phyloP scores from a whole-genome alignment of 2,888 invertebrate genomes.

The Acrobasis consociella region DNA sequence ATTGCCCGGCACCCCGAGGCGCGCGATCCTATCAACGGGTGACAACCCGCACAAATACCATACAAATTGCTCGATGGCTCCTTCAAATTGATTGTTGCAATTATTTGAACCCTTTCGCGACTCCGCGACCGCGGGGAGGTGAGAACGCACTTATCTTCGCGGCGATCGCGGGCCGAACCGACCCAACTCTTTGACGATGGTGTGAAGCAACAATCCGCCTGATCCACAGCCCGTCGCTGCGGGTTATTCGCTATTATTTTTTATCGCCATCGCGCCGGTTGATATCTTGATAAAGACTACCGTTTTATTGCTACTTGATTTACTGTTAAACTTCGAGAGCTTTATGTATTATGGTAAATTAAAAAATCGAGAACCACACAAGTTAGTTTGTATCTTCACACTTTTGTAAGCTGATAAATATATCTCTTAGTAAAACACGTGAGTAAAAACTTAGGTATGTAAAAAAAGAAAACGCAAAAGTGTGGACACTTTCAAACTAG shows the following conservation, averaged over 20 bases:
- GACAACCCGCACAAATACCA: slow-evolving; percentile 82
- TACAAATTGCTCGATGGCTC: slow-evolving; percentile 81
- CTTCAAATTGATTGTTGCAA: slow-evolving; percentile 81
- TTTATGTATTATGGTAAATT: neutral
- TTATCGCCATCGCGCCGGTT: slow-evolving; percentile 64
- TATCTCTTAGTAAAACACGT: too few species aligned
- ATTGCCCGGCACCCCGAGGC: slow-evolving; percentile 67
- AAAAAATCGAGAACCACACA: neutral
- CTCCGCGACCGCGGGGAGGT: slow-evolving; percentile 73
- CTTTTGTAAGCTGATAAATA: too few species aligned
- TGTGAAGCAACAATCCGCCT: slow-evolving; percentile 67
- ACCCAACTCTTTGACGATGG: slow-evolving; percentile 75
- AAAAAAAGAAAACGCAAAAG: too few species aligned
- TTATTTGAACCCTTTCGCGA: slow-evolving; percentile 80
- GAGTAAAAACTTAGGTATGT: too few species aligned
- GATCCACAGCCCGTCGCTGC: slow-evolving; percentile 55
- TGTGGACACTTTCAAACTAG: too few species aligned
- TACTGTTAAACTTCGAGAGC: slow-evolving; percentile 44
- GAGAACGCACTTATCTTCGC: slow-evolving; percentile 77
- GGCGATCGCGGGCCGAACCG: slow-evolving; percentile 55
- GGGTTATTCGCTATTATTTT: slow-evolving; percentile 66
- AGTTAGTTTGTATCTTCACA: too few species aligned
- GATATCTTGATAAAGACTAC: slow-evolving; percentile 56
- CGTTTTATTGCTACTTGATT: slow-evolving; percentile 54
- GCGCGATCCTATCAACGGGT: slow-evolving; percentile 77